phyloP scores from a whole-genome alignment of 2,113 vertebrate genomes.

The Microtus richardsoni region DNA sequence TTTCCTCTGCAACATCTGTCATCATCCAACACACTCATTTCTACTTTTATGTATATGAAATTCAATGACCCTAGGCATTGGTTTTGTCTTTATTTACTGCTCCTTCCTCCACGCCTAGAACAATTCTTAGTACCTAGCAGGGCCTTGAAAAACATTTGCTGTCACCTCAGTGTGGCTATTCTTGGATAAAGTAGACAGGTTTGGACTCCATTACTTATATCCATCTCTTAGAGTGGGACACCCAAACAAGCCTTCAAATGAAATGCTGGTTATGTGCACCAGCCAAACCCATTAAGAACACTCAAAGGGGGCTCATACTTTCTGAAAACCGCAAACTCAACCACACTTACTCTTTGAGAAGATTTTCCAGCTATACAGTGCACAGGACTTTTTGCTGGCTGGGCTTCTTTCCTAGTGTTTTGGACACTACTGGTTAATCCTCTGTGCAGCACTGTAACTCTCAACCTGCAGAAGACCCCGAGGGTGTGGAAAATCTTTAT shows the following conservation, averaged over 20 bases:
- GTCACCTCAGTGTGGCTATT: neutral
- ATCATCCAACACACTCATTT: neutral
- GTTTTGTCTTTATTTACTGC: neutral
- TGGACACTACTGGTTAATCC: neutral
- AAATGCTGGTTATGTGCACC: neutral
- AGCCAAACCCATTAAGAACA: neutral
- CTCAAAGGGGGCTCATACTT: neutral
- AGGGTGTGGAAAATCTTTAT: neutral
- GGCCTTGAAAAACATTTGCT: neutral
- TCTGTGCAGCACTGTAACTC: neutral
- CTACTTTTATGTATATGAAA: neutral
- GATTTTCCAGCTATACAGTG: neutral
- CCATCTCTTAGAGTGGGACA: neutral
- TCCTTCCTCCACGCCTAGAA: neutral
- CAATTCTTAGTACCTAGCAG: neutral
- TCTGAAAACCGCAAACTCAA: neutral
- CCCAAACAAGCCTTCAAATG: neutral
- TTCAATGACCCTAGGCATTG: neutral
- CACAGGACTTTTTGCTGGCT: slow-evolving; percentile 26
- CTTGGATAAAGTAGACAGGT: neutral
- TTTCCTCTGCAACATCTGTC: neutral
- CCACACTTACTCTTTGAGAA: slow-evolving; percentile 35
- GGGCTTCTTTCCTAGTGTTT: neutral
- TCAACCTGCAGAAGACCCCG: neutral
- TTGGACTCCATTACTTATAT: neutral